Base-by-base conservation (phyloP, 2,888 invertebrate species). In the Drosophila diplacantha region DNA sequence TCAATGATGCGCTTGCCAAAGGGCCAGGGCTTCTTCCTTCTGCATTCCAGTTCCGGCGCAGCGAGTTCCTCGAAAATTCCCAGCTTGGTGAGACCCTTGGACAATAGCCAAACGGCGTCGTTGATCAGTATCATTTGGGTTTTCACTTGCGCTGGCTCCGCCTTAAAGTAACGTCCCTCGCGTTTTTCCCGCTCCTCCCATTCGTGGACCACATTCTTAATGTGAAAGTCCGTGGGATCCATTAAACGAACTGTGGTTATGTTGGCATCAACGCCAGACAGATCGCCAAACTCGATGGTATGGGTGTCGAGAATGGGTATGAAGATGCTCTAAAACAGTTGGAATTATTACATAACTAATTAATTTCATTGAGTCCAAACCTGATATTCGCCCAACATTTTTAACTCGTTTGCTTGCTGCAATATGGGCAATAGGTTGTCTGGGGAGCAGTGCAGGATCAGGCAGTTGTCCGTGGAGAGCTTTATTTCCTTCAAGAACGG, bases 361-460 rank as follows among this genome's bases (percentile, higher is more conserved):
- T 0, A 29, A 29, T 8, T 9, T 9, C 3, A 29, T 9, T 29
- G 2, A n/a, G 14, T 26, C 14, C 6, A 2, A 12, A 92, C 92
- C 89, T 94, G 93, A 88, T 95, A 94, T 83, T 94, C 93, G 8
- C 93, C 94, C 74, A 96, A 90, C 88, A 97, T 92, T 74, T 95
- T 94, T 26, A 97, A 92, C 87, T 94, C 92, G 70, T 92, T 91
- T 1, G 96, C 95, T 88, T 96, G 94, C 35, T 90, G 89, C 71
- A 95, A 89, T 54, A 95, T 91, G 34, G 90, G 89, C 4, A 91
- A 78, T 26, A 95, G 90, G 77, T 92, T 92, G n/a, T 92, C 91
- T 0, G 92, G 88, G 5, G 92, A 90, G 83, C 95, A 94, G 84
- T 96, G 96, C 35, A 97, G 77, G 7, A 97, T 90, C 53, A 96